Conservation (phyloP, 2,888 invertebrate species). For the Atethmia centrago region DNA sequence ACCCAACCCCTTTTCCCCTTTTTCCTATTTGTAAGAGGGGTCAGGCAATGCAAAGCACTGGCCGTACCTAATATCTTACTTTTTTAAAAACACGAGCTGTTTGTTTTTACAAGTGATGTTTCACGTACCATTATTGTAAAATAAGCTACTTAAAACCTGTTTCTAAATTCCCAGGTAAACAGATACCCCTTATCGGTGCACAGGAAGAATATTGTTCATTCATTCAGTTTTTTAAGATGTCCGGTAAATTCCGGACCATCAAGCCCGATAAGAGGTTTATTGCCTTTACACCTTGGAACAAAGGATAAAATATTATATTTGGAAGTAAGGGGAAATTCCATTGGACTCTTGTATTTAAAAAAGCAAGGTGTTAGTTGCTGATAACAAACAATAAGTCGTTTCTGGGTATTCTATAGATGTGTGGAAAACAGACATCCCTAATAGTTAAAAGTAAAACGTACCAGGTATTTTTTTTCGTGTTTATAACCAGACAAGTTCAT, state of each 20-base stretch:
- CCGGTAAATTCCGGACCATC: slow-evolving; percentile 45
- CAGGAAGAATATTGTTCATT: slow-evolving; percentile 49
- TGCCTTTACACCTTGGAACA: slow-evolving; percentile 71
- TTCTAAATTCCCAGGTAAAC: slow-evolving; percentile 31
- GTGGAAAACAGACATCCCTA: neutral
- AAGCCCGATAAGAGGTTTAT: slow-evolving; percentile 68
- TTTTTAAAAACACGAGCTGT: no score
- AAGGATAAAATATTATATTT: slow-evolving; percentile 60
- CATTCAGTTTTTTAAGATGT: slow-evolving; percentile 60
- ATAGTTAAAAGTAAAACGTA: neutral
- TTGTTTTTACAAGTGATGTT: no score
- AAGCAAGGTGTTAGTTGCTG: slow-evolving; percentile 57
- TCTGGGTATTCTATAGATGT: slow-evolving; percentile 28
- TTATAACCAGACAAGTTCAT: neutral
- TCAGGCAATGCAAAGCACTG: no score
- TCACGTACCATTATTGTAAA: no score
- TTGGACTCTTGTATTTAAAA: slow-evolving; percentile 50
- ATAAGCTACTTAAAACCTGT: slow-evolving; percentile 13
- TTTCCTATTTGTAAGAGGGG: no score
- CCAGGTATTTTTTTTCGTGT: neutral
- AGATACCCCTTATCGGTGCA: slow-evolving; percentile 40
- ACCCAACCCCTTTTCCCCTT: no score
- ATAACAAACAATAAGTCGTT: slow-evolving; percentile 45
- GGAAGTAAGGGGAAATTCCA: slow-evolving; percentile 55
- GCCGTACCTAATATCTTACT: no score